Base-by-base conservation (phyloP, 2,888 invertebrate species). In the Cheilosia pagana region DNA sequence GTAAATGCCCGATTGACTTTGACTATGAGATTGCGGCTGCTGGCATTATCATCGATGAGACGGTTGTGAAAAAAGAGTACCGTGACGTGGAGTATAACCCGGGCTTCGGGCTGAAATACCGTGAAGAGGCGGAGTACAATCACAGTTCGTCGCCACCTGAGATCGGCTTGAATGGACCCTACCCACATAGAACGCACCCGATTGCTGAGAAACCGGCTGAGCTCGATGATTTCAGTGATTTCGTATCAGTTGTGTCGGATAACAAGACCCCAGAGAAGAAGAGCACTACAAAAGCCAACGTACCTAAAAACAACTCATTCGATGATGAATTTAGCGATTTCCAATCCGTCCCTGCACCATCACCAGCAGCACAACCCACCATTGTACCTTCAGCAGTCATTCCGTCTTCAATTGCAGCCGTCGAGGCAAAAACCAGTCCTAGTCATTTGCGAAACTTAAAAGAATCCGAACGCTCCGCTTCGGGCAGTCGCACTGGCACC, bases 311-410 rank as follows among this genome's bases (percentile, higher is more conserved):
- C 67, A 81, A 57, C 41, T 88, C 87, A 14, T 89, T 90, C 28
- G 92, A 93, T 76, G 92, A 93, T 87, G 93, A 93, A 77, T 93
- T 93, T 87, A 91, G 92, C 65, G 92, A 93, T 62, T 93, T 93
- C 88, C 92, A 93, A 88, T 91, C 89, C 31, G 89, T 91, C 81
- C 89, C 90, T 19, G 88, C 89, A 21, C 75, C 86, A 14, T 86
- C 52, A 57, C 65, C 63, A 55, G 19, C 63, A 55, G 19, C 71
- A 39, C 35, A 68, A 21, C 81, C 86, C 53, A 48, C 87, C 25
- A 87, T 57, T 77, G 63, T 85, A 72, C 60, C 78, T 68, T 57
- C 81, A 45, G 39, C 59, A 52, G 68, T 62, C 48, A 79, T 71
- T 75, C 72, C 72, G 28, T 55, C 68, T 60, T 63, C 77, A 68